Conservation (phyloP, 1,140 invertebrate genomes). For the Procambarus virginalis region DNA sequence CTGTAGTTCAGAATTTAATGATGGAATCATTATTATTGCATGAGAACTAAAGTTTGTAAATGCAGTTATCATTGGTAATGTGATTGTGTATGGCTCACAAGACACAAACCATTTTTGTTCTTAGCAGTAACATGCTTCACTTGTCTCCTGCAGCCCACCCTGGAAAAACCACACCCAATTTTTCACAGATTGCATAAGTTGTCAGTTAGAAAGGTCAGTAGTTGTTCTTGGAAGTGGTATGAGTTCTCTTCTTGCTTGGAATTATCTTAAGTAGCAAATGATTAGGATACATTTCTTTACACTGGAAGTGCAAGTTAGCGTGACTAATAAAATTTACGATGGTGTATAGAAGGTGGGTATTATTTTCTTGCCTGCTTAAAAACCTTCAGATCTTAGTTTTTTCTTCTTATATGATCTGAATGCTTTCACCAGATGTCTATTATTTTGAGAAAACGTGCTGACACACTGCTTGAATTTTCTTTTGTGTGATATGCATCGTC, state of each 20-base stretch:
- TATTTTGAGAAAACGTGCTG: neutral
- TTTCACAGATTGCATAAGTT: constrained; percentile 57
- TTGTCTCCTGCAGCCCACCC: constrained; percentile 32
- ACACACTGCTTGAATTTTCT: neutral
- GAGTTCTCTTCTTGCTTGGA: constrained; percentile 8
- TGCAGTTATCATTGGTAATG: no score
- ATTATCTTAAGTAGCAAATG: neutral
- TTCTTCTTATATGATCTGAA: neutral
- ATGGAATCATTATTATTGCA: no score
- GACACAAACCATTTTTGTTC: no score
- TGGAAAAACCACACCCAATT: constrained; percentile 45
- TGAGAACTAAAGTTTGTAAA: no score
- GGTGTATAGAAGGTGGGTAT: neutral
- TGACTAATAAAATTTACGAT: neutral
- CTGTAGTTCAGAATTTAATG: no score
- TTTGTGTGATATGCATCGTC: neutral
- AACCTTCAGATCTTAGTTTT: neutral
- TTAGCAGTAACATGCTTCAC: constrained; percentile 4
- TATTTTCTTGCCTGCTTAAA: neutral
- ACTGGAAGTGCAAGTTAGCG: neutral
- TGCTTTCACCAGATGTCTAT: neutral
- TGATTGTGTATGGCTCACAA: no score
- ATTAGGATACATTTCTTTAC: neutral
- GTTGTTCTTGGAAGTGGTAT: neutral
- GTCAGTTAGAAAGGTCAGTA: constrained; percentile 57